Conservation (phyloP, 2,888 invertebrate genomes). For the Agonopterix subpropinquella region DNA sequence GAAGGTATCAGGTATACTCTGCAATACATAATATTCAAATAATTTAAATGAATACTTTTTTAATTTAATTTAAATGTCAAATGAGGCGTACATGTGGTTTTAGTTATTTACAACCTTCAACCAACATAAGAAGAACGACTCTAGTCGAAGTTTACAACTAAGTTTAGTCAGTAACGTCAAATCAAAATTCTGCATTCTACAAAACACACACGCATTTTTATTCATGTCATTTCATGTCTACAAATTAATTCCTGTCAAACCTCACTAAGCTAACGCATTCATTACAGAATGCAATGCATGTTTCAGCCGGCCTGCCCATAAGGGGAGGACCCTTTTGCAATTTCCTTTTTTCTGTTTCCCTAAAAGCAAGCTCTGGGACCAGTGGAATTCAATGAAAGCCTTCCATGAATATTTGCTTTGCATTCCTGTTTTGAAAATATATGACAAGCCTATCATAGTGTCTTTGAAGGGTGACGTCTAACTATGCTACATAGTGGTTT, state of each 20-base stretch:
- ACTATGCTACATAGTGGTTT: background rate
- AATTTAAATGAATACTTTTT: no score
- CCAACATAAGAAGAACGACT: no score
- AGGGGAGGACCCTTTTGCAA: conserved; percentile 23
- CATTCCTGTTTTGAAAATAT: conserved; percentile 21
- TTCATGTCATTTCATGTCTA: no score
- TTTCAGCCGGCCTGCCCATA: conserved; percentile 18
- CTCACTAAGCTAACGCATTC: conserved; percentile 28
- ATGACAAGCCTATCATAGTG: conserved; percentile 12
- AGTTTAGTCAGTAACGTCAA: no score
- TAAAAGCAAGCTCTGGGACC: conserved; percentile 28
- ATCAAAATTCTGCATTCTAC: no score
- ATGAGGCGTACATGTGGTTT: no score
- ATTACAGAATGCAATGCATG: conserved; percentile 37
- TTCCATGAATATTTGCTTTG: conserved; percentile 27
- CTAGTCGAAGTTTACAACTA: no score
- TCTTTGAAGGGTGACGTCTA: conserved; percentile 6
- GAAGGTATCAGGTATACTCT: no score
- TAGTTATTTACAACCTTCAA: no score
- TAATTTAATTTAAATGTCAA: no score
- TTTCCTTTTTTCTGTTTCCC: conserved; percentile 30
- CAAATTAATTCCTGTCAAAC: conserved; percentile 39
- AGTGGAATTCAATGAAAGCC: conserved; percentile 26
- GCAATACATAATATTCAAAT: no score
- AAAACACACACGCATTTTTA: no score